Percentiles rank a stretch among this genome's conserved stretches.
Conservation (phyloP, 2,797 vertebrate genomes). For the Falco rusticolus region DNA sequence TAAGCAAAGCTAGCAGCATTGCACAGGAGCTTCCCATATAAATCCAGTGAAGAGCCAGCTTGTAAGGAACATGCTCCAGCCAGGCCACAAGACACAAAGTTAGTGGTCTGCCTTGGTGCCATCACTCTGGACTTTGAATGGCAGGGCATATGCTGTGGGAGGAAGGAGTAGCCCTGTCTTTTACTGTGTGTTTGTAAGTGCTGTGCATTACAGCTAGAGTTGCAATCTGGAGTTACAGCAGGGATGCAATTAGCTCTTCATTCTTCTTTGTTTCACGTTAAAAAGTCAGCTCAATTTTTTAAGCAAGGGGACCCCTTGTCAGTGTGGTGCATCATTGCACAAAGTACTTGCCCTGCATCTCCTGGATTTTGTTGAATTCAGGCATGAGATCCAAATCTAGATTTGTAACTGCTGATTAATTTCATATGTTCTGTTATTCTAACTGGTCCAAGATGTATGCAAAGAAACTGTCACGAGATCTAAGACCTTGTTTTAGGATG, state of each 20-base stretch:
- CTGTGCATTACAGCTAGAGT: not conserved
- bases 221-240: not conserved
- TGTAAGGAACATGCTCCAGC: not conserved
- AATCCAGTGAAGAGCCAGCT: not conserved
- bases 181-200: not conserved
- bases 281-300: not conserved
- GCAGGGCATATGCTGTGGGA: not conserved
- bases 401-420: not conserved
- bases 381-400: not conserved
- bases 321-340: not conserved
- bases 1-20: not conserved
- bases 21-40: not conserved
- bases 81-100: not conserved
- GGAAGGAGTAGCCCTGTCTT: not conserved
- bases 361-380: not conserved
- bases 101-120: not conserved
- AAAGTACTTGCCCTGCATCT: not conserved
- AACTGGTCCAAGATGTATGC: not conserved
- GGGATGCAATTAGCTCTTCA: not conserved
- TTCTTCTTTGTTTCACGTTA: not conserved
- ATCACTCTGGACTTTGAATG: not conserved
- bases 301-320: not conserved
- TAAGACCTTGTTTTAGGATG: not conserved
- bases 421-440: not conserved
- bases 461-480: not conserved